Evolutionary conservation across 2,113 vertebrate genomes (phyloP).

Genomic region (Heteronetta atricapilla): DNA sequence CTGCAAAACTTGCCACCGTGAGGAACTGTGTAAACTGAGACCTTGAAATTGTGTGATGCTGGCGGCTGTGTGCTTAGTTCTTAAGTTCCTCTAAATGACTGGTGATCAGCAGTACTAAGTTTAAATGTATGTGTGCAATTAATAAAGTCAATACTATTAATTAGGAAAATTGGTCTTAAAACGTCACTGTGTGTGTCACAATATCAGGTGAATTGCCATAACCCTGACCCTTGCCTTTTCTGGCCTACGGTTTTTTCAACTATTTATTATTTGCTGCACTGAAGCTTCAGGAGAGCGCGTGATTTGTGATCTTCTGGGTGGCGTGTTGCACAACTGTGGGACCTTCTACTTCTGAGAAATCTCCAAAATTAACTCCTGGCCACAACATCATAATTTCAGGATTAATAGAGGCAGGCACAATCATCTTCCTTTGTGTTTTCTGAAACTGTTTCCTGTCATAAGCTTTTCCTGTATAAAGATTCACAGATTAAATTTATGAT

Average conservation of each 20-base stretch:
- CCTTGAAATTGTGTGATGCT: neutral
- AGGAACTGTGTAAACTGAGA: neutral
- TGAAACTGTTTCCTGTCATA: rapidly evolving
- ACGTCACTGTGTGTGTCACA: neutral
- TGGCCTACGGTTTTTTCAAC: rapidly evolving
- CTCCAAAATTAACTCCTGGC: neutral
- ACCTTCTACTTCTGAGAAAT: neutral
- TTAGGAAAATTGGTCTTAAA: neutral
- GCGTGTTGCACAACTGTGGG: neutral
- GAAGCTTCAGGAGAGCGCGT: neutral
- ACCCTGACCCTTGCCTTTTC: neutral
- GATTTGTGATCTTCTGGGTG: neutral
- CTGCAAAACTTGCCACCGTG: neutral
- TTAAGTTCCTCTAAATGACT: neutral
- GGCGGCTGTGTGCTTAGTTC: neutral
- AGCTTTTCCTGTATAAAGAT: neutral
- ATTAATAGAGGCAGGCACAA: neutral
- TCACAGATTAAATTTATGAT: neutral
- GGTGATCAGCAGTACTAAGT: neutral
- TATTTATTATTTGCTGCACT: neutral
- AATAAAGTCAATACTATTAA: neutral
- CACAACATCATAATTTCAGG: neutral
- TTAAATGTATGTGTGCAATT: neutral
- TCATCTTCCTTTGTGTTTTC: neutral
- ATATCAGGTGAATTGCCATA: neutral